phyloP scores from a whole-genome alignment of 2,113 vertebrate species.

The Ictalurus punctatus region DNA sequence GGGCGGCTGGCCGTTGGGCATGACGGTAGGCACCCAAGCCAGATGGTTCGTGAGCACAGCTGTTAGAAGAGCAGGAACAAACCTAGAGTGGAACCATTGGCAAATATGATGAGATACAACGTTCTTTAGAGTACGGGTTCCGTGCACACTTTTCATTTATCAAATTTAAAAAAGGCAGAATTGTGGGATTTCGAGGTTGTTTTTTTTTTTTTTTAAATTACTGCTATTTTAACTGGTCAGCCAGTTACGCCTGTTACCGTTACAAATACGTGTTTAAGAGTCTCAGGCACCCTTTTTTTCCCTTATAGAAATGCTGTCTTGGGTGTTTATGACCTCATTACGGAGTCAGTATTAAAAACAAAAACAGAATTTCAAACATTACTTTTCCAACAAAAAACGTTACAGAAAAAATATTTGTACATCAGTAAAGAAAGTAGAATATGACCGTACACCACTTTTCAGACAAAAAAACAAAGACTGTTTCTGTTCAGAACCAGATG shows the following conservation, averaged over 20 bases:
- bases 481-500: too few relatives aligned
- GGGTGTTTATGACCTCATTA: too few relatives aligned
- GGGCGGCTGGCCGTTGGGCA: slow-evolving; percentile 97
- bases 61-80: slow-evolving; percentile 94
- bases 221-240: not conserved
- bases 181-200: not conserved
- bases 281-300: not conserved
- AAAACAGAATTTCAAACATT: too few relatives aligned
- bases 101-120: not conserved
- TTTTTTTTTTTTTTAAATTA: not conserved
- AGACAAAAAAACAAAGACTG: too few relatives aligned
- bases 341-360: too few relatives aligned
- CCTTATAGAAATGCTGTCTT: too few relatives aligned
- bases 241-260: not conserved
- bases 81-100: slow-evolving; percentile 72
- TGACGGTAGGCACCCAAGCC: slow-evolving; percentile 98
- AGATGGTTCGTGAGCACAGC: slow-evolving; percentile 96
- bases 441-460: too few relatives aligned
- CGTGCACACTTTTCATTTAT: not conserved
- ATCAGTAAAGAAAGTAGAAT: too few relatives aligned
- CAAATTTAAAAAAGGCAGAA: not conserved
- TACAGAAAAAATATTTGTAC: too few relatives aligned
- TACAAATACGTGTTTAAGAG: not conserved
- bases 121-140: not conserved
- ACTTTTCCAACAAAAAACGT: too few relatives aligned